A percentile compares a stretch with the other conserved stretches of the same genome.
Evolutionary conservation across 2,888 invertebrate genomes (phyloP).

Genomic region (Plusia festucae): DNA sequence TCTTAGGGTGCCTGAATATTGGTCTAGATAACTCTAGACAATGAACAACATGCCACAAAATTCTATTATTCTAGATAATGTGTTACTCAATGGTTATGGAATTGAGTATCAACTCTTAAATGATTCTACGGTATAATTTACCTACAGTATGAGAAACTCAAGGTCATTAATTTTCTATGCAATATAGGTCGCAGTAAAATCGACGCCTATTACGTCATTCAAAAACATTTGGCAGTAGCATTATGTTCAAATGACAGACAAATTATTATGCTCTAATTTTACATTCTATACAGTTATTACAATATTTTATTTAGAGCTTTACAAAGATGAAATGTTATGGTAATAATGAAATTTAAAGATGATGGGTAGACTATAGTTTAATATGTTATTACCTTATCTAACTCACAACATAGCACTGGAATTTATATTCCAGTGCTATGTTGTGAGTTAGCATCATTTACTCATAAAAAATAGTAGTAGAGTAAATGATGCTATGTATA

Average conservation of each 20-base stretch:
- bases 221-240: slow-evolving; percentile 40
- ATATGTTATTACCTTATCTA: background rate
- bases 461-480: too few species aligned
- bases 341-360: too few species aligned
- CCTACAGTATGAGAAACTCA: background rate
- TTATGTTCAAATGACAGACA: slow-evolving; percentile 18
- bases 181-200: slow-evolving; percentile 24
- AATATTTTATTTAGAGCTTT: background rate
- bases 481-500: too few species aligned
- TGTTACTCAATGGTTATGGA: too few species aligned
- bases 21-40: too few species aligned
- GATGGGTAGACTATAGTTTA: background rate
- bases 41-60: too few species aligned
- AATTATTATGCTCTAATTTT: slow-evolving; percentile 5
- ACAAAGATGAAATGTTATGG: background rate
- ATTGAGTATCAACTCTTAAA: background rate
- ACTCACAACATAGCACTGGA: too few species aligned
- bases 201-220: slow-evolving; percentile 39
- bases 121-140: background rate
- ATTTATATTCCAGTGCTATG: too few species aligned
- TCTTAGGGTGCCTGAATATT: too few species aligned
- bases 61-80: too few species aligned
- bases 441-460: background rate
- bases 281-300: slow-evolving; percentile 1
- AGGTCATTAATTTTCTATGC: slow-evolving; percentile 8